phyloP scores from a whole-genome alignment of 2,113 vertebrate species.

The Aphyosemion australe region DNA sequence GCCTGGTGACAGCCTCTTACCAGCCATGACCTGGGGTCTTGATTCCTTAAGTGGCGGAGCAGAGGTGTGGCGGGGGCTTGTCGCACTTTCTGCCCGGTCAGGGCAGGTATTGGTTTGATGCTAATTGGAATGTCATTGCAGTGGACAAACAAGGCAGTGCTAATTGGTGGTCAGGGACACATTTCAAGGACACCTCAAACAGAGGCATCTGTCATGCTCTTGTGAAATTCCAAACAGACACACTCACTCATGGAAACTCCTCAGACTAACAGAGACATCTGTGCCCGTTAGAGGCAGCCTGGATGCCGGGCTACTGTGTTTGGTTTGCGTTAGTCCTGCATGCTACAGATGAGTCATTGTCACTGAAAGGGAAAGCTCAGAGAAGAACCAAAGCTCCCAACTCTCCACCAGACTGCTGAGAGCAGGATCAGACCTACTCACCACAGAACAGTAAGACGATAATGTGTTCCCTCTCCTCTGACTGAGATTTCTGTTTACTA shows the following conservation, averaged over 20 bases:
- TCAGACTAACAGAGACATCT: conserved; percentile 55
- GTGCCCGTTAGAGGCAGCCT: too few species aligned
- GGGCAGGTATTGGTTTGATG: conserved; percentile 55
- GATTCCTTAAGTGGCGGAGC: conserved; percentile 44
- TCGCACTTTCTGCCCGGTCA: conserved; percentile 30
- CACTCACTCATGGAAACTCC: conserved; percentile 9
- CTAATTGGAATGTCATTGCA: conserved; percentile 58
- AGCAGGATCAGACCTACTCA: too few species aligned
- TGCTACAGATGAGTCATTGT: too few species aligned
- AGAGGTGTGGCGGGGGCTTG: conserved; percentile 40
- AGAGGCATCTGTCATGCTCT: conserved; percentile 49
- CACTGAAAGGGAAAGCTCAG: too few species aligned
- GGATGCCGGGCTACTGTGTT: too few species aligned
- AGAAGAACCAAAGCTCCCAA: too few species aligned
- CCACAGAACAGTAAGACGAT: too few species aligned
- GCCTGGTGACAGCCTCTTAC: conserved; percentile 51
- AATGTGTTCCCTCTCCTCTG: too few species aligned
- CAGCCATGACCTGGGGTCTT: conserved; percentile 33
- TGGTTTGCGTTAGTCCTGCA: too few species aligned
- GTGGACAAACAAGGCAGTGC: conserved; percentile 44
- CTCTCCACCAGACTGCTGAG: too few species aligned
- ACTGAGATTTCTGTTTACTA: too few species aligned
- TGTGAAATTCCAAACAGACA: conserved; percentile 37
- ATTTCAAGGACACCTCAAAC: conserved; percentile 70
- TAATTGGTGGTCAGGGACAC: conserved; percentile 67